phyloP scores from a whole-genome alignment of 2,113 vertebrate genomes.

The Glaucomys volans region DNA sequence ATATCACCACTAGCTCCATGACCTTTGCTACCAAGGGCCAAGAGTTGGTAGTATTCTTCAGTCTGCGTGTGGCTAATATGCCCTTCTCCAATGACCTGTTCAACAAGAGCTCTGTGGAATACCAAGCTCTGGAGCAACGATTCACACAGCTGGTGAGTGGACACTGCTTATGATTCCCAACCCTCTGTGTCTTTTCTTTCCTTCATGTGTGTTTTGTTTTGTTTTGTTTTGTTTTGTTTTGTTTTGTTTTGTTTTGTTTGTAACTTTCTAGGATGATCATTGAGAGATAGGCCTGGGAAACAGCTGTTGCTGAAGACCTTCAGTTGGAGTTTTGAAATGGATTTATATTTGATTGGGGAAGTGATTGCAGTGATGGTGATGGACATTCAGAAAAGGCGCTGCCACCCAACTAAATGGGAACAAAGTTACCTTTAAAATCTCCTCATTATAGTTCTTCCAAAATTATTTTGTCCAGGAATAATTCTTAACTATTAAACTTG shows the following conservation, averaged over 20 bases:
- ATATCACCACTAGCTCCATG: constrained; percentile 90
- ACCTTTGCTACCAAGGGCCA: constrained; percentile 86
- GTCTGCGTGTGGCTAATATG: constrained; percentile 94
- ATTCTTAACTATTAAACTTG: neutral
- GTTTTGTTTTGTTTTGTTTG: neutral
- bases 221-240: too few relatives aligned
- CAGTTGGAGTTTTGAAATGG: neutral
- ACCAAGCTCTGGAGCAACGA: constrained; percentile 91
- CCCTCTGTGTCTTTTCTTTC: neutral
- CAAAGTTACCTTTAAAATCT: constrained; percentile 30
- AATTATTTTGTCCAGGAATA: neutral
- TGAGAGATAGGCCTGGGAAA: neutral
- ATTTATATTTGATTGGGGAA: neutral
- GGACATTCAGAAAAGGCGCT: neutral
- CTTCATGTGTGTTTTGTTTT: neutral
- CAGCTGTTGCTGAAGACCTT: neutral
- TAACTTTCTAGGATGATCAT: neutral
- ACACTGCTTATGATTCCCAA: neutral
- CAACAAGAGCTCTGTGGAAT: constrained; percentile 94
- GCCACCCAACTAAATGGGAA: neutral
- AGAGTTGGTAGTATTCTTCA: constrained; percentile 97
- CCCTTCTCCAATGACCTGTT: constrained; percentile 94
- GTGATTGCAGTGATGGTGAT: neutral
- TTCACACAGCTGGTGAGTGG: constrained; percentile 94
- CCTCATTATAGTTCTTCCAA: neutral